Base-by-base conservation (phyloP, 1,140 invertebrate genomes). In the Drosophila parvula region DNA sequence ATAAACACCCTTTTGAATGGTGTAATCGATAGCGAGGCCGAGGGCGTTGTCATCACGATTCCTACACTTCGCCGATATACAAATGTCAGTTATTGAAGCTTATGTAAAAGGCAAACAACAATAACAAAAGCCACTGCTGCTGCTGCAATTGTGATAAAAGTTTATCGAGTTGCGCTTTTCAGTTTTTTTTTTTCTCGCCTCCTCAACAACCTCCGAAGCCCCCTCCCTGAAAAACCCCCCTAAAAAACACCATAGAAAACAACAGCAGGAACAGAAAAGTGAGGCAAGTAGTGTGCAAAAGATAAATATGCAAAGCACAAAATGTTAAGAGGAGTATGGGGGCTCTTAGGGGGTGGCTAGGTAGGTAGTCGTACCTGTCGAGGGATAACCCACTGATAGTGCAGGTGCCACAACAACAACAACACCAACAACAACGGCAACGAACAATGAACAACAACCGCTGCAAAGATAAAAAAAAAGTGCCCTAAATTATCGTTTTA, bases 81-180 rank as follows among this genome's bases (percentile, higher is more conserved):
- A 70, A 71, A 70, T 71, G 68, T 27, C 68, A 71, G 41, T 71
- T 71, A 71, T 71, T 71, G 55, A 55, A 76, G 74, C 74, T 76
- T 76, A 76, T 76, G 50, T 60, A 53, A 69, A 71, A 63, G 44
- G 34, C 51, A 55, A 55, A 55, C 41, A 58, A 58, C 56, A 78
- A 64, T 41, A 64, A 57, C 58, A 85, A 85, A 64, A 88, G 65
- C 69, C 68, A 88, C 77, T 45, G 53, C 32, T 59, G 47, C 47
- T 84, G 81, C 70, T 86, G 82, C 82, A 83, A 59, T 83, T 83
- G 83, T 83, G 83, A 86, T 86, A 86, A 86, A 88, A 86, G 63
- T 86, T 86, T 86, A 86, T 86, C 83, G 79, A 79, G 63, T 81
- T 83, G 76, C 51, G 79, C 83, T 78, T 69, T 55, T 61, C 28